These are phyloP conservation scores for Drosophila prolongata DNA, from an alignment of 2,888 invertebrate genomes.

Conservation along the genomic window DNA sequence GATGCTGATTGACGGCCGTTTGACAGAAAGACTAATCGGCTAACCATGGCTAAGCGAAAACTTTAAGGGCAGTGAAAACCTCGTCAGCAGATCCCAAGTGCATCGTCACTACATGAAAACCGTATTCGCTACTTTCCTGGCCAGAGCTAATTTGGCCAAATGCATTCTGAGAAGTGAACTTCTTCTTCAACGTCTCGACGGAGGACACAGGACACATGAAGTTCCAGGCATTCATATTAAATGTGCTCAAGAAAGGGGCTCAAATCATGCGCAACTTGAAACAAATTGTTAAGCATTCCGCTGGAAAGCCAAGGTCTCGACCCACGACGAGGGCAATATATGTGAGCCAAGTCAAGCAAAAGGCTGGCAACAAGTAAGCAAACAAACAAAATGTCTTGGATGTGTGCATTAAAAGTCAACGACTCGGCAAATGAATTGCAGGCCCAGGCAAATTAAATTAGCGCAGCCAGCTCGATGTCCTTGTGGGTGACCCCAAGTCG, in stretches of 20 bases:
- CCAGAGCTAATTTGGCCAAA: constrained; percentile 34
- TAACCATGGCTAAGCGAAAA: constrained; percentile 1
- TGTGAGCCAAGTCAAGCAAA: constrained; percentile 59
- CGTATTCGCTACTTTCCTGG: constrained; percentile 39
- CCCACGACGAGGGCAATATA: constrained; percentile 24
- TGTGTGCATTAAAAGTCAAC: constrained; percentile 78
- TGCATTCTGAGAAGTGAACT: constrained; percentile 2
- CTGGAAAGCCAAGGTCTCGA: constrained; percentile 19
- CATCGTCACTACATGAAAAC: constrained; percentile 35
- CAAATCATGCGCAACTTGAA: constrained; percentile 50
- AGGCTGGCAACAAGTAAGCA: constrained; percentile 71
- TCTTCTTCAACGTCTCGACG: constrained; percentile 10
- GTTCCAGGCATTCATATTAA: constrained; percentile 31
- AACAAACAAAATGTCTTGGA: constrained; percentile 57
- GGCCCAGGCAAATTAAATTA: constrained; percentile 74
- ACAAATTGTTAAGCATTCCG: constrained; percentile 47
- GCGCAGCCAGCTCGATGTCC: constrained; percentile 47
- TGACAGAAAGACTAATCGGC: constrained; percentile 39
- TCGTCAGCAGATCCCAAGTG: background rate
- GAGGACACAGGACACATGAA: background rate
- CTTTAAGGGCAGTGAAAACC: background rate
- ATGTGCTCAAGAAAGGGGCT: constrained; percentile 20
- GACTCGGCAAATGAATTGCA: constrained; percentile 76
- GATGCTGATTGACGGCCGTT: constrained; percentile 63
- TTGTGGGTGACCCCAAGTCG: constrained; percentile 39